Percentiles rank a stretch among this genome's conserved stretches.
phyloP scores from a whole-genome alignment of 2,888 invertebrate species.

The Aspidapion aeneum region DNA sequence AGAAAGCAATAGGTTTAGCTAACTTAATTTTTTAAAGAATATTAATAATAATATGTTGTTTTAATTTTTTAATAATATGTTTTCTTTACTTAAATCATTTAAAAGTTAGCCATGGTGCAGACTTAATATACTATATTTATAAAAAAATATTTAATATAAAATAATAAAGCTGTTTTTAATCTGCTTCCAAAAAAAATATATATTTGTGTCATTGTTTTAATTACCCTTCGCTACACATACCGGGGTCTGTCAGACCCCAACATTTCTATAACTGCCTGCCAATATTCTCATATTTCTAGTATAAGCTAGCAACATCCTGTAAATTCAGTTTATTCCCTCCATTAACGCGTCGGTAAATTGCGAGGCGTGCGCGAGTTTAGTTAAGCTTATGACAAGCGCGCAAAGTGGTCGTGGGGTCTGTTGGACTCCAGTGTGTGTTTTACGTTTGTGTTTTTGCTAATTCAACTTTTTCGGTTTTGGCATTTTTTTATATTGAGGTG shows the following conservation, averaged over 20 bases:
- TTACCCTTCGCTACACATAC: slow-evolving; percentile 6
- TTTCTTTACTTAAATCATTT: too few species aligned
- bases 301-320: slow-evolving; percentile 4
- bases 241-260: slow-evolving; percentile 6
- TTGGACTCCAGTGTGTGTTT: slow-evolving; percentile 12
- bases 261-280: slow-evolving; percentile 1
- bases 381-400: neutral
- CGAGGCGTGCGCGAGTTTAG: neutral
- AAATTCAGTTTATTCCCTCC: slow-evolving; percentile 2
- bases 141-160: too few species aligned
- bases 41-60: too few species aligned
- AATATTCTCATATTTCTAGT: slow-evolving; percentile 3
- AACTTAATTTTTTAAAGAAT: too few species aligned
- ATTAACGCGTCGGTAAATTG: neutral
- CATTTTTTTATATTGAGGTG: slow-evolving; percentile 9
- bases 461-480: too few species aligned
- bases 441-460: slow-evolving; percentile 2
- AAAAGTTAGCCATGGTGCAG: too few species aligned
- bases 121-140: too few species aligned
- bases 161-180: too few species aligned
- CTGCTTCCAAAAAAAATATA: too few species aligned
- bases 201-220: too few species aligned
- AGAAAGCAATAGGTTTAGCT: too few species aligned
- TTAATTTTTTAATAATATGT: too few species aligned
- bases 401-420: neutral